Conservation (phyloP, 2,113 vertebrate genomes). For the Hirundichthys speculiger region DNA sequence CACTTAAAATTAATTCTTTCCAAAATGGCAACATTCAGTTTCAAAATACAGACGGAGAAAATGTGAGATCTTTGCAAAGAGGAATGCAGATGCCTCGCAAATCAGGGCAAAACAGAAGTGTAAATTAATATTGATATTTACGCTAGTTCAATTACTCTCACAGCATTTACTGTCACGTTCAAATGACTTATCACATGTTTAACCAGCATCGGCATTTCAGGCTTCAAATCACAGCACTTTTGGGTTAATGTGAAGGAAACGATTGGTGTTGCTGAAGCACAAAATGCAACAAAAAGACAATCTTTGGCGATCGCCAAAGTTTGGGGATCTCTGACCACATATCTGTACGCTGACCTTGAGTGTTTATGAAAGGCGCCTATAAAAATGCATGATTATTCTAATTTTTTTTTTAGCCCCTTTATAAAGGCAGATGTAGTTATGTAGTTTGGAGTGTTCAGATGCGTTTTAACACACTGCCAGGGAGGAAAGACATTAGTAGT, state of each 20-base stretch:
- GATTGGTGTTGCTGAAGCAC: conserved; percentile 1
- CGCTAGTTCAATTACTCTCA: not conserved
- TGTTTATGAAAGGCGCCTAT: too few relatives aligned
- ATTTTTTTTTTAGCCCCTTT: too few relatives aligned
- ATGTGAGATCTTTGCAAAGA: not conserved
- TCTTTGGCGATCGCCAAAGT: too few relatives aligned
- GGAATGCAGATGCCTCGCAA: not conserved
- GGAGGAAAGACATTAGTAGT: too few relatives aligned
- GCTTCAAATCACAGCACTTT: conserved; percentile 35
- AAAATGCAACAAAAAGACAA: not conserved
- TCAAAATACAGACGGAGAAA: not conserved
- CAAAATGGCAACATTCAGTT: too few relatives aligned
- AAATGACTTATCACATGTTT: conserved; percentile 27
- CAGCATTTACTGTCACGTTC: conserved; percentile 19
- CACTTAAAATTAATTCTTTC: too few relatives aligned
- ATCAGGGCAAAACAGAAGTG: not conserved
- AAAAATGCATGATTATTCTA: too few relatives aligned
- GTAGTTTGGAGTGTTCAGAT: too few relatives aligned
- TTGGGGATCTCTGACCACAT: too few relatives aligned
- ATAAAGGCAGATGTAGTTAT: too few relatives aligned
- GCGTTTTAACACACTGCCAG: too few relatives aligned
- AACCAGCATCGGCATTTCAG: conserved; percentile 26
- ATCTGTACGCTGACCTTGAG: too few relatives aligned
- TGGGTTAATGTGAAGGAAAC: conserved; percentile 36
- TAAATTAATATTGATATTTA: not conserved